Conservation (phyloP, 2,888 invertebrate genomes). For the Eumacrocentrus americanus region DNA sequence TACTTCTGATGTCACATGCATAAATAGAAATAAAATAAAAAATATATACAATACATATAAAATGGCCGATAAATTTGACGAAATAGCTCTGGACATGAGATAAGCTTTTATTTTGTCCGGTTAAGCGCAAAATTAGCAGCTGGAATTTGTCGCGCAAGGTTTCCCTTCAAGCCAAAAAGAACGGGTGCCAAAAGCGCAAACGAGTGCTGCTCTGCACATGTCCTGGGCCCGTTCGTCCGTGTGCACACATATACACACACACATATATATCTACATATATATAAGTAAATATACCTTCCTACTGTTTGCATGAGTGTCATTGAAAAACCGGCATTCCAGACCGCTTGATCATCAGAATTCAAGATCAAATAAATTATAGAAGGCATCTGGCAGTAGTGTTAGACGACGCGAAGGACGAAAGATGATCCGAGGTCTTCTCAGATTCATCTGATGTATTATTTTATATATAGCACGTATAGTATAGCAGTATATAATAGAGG, state of each 20-base stretch:
- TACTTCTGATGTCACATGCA: too few relatives aligned
- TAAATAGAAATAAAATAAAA: too few relatives aligned
- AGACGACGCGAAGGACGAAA: too few relatives aligned
- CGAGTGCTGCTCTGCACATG: background rate
- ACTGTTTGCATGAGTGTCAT: slow-evolving; percentile 28
- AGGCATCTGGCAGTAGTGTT: too few relatives aligned
- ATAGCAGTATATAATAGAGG: too few relatives aligned
- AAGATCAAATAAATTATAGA: too few relatives aligned
- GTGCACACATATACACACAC: background rate
- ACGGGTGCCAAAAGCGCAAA: slow-evolving; percentile 14
- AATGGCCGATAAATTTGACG: too few relatives aligned
- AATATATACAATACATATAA: background rate
- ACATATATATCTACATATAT: slow-evolving; percentile 8
- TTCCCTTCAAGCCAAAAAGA: background rate
- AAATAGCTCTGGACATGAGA: background rate
- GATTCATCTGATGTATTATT: too few relatives aligned
- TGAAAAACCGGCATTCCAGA: slow-evolving; percentile 34
- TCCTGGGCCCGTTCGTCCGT: too few relatives aligned
- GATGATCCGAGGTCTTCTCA: too few relatives aligned
- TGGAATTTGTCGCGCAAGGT: slow-evolving; percentile 1
- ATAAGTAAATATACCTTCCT: slow-evolving; percentile 34
- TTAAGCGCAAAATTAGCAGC: slow-evolving; percentile 10
- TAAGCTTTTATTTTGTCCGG: background rate
- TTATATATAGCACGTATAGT: too few relatives aligned
- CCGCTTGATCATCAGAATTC: too few relatives aligned